phyloP scores from a whole-genome alignment of 2,797 vertebrate genomes.

The Rhinella marina region DNA sequence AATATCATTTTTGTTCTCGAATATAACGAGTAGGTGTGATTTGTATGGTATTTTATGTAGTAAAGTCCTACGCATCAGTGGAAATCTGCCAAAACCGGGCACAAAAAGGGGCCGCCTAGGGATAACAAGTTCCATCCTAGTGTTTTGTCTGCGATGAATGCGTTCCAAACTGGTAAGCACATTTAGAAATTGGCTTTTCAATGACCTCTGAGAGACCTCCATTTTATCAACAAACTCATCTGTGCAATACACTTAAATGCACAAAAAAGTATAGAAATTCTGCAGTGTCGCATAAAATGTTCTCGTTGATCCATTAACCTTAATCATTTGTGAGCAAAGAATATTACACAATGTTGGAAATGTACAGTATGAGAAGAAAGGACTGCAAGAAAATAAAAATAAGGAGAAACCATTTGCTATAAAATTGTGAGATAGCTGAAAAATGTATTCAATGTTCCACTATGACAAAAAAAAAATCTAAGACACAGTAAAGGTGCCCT shows the following conservation, averaged over 20 bases:
- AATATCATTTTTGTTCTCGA: background rate
- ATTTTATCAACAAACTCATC: constrained; percentile 31
- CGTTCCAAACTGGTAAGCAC: constrained; percentile 46
- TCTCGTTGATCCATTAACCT: no score
- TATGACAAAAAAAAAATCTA: no score
- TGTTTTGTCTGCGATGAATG: constrained; percentile 42
- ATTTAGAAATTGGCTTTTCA: constrained; percentile 40
- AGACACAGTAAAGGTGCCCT: no score
- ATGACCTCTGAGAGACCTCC: constrained; percentile 23
- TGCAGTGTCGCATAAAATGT: no score
- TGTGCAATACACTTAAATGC: background rate
- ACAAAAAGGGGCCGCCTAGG: constrained; percentile 43
- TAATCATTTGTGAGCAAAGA: background rate
- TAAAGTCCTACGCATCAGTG: background rate
- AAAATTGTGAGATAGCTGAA: background rate
- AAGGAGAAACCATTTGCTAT: background rate
- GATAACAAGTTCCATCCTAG: constrained; percentile 9
- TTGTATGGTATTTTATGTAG: background rate
- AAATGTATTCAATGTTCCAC: no score
- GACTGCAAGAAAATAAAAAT: background rate
- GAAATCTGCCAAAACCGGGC: constrained; percentile 21
- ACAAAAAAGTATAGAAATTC: background rate
- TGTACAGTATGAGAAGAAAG: background rate
- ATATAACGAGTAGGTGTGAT: background rate
- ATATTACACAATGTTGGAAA: background rate